Evolutionary conservation across 2,113 vertebrate species (phyloP).

Genomic region (Heliornis fulica): DNA sequence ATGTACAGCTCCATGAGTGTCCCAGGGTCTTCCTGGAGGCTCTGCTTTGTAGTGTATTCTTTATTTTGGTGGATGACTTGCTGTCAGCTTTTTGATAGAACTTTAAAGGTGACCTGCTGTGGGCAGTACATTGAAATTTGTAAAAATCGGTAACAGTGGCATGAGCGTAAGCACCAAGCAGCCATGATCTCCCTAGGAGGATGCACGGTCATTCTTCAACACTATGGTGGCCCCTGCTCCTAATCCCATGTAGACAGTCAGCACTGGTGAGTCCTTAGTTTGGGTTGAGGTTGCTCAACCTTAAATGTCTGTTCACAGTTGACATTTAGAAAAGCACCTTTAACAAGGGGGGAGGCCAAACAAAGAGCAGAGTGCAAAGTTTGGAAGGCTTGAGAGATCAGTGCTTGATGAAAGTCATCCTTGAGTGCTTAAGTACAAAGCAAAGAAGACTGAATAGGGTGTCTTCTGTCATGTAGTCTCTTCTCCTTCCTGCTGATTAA

Average conservation of each 20-base stretch:
- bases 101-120: not conserved
- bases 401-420: slow-evolving; percentile 26
- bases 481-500: slow-evolving; percentile 18
- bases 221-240: not conserved
- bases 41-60: not conserved
- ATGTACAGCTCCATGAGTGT: not conserved
- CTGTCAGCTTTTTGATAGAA: not conserved
- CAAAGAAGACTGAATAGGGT: slow-evolving; percentile 5
- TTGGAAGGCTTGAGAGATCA: slow-evolving; percentile 16
- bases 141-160: not conserved
- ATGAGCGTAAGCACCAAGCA: fast-evolving
- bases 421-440: slow-evolving; percentile 22
- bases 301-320: slow-evolving; percentile 1
- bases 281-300: not conserved
- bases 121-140: not conserved
- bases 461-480: not conserved
- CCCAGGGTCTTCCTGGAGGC: not conserved
- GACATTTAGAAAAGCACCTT: slow-evolving; percentile 36
- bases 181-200: not conserved
- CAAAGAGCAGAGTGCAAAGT: slow-evolving; percentile 11
- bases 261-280: not conserved
- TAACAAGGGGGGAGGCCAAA: not conserved
- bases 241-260: not conserved
- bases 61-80: not conserved
- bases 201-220: not conserved